Percentiles rank a stretch among this genome's conserved stretches.
Conservation (phyloP, 2,797 vertebrate genomes). For the Dermochelys coriacea region DNA sequence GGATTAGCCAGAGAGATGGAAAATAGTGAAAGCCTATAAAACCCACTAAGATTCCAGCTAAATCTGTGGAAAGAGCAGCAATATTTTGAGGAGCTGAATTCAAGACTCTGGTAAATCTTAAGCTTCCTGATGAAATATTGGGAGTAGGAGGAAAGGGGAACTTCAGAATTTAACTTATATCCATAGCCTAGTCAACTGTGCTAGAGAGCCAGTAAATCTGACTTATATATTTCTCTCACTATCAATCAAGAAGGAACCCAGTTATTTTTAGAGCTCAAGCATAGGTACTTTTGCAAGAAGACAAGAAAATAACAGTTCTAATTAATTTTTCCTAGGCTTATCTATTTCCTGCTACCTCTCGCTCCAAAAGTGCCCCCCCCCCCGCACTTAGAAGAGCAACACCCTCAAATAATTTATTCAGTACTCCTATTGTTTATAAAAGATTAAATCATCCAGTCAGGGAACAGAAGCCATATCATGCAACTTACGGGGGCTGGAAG, state of each 20-base stretch:
- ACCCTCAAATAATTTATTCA: background rate
- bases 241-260: background rate
- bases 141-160: background rate
- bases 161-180: background rate
- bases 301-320: background rate
- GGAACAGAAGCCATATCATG: background rate
- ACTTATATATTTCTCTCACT: background rate
- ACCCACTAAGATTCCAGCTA: conserved; percentile 1
- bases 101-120: conserved; percentile 27
- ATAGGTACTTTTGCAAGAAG: background rate
- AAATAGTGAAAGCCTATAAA: conserved; percentile 29
- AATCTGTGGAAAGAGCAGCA: conserved; percentile 17
- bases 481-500: background rate
- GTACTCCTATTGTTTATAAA: background rate
- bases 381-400: background rate
- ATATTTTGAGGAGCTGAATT: conserved; percentile 18
- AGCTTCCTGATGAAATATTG: conserved; percentile 20
- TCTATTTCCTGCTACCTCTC: conserved; percentile 5
- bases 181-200: background rate
- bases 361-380: background rate
- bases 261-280: too few relatives aligned
- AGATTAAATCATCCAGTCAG: background rate
- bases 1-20: conserved; percentile 12
- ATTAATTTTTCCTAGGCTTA: background rate
- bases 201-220: conserved; percentile 3